These are phyloP conservation scores for Oncorhynchus nerka DNA, from an alignment of 2,113 vertebrate species.

Conservation along the genomic window DNA sequence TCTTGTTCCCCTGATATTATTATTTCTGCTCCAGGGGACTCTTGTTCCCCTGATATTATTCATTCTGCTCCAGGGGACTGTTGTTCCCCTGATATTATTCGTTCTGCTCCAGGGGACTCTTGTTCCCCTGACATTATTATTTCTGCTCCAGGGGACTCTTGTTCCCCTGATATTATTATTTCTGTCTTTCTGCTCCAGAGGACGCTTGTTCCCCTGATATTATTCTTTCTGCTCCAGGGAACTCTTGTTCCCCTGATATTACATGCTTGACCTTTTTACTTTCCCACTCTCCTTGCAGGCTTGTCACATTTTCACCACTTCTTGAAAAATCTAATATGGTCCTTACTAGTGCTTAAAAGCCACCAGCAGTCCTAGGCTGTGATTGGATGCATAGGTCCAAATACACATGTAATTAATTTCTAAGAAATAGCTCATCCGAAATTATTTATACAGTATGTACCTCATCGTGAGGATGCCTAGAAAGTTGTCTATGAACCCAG, in stretches of 20 bases:
- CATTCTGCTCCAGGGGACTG: too few relatives aligned
- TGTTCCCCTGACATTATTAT: too few relatives aligned
- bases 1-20: too few relatives aligned
- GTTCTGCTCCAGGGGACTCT: too few relatives aligned
- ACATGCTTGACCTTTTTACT: constrained; percentile 67
- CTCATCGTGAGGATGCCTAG: background rate
- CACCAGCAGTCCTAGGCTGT: background rate
- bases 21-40: too few relatives aligned
- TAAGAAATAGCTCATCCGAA: background rate
- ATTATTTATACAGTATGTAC: background rate
- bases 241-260: constrained; percentile 53
- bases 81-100: too few relatives aligned
- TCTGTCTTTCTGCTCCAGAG: constrained; percentile 40
- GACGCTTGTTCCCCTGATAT: too few relatives aligned
- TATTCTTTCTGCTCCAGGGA: constrained; percentile 38
- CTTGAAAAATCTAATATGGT: constrained; percentile 50
- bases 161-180: constrained; percentile 18
- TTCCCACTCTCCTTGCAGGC: constrained; percentile 17
- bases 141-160: background rate
- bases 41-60: too few relatives aligned
- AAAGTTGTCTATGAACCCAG: background rate
- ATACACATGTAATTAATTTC: background rate
- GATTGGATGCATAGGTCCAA: constrained; percentile 2
- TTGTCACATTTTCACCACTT: constrained; percentile 29
- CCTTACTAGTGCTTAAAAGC: constrained; percentile 29